Evolutionary conservation across 1,140 invertebrate species (phyloP).

Genomic region (Cepaea nemoralis): DNA sequence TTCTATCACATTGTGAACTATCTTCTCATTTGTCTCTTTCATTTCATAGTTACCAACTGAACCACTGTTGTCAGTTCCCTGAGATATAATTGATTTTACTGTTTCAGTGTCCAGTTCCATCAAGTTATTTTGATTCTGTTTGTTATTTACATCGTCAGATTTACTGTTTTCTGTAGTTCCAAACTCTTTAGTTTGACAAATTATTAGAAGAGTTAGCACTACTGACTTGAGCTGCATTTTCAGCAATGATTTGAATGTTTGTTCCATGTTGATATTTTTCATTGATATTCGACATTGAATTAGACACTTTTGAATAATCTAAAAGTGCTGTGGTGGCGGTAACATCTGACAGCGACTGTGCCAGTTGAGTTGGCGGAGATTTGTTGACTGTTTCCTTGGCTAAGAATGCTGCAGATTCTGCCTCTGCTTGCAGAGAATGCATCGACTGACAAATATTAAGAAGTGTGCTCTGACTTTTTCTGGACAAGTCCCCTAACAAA

Average conservation of each 20-base stretch:
- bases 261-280: neutral
- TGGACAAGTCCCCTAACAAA: neutral
- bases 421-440: conserved; percentile 17
- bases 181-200: neutral
- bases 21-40: neutral
- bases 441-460: conserved; percentile 16
- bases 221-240: neutral
- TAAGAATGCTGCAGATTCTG: neutral
- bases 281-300: neutral
- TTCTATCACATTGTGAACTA: neutral
- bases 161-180: neutral
- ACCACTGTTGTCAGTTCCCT: neutral
- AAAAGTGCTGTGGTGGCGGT: neutral
- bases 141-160: neutral
- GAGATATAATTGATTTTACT: neutral
- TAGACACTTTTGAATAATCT: neutral
- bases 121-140: neutral
- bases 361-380: neutral
- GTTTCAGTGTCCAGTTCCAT: neutral
- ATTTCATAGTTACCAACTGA: neutral
- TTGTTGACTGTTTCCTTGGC: neutral
- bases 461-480: neutral
- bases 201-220: neutral
- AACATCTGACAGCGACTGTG: neutral
- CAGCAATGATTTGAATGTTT: neutral